Evolutionary conservation across 2,888 invertebrate genomes (phyloP).

Genomic region (Alitta virens): DNA sequence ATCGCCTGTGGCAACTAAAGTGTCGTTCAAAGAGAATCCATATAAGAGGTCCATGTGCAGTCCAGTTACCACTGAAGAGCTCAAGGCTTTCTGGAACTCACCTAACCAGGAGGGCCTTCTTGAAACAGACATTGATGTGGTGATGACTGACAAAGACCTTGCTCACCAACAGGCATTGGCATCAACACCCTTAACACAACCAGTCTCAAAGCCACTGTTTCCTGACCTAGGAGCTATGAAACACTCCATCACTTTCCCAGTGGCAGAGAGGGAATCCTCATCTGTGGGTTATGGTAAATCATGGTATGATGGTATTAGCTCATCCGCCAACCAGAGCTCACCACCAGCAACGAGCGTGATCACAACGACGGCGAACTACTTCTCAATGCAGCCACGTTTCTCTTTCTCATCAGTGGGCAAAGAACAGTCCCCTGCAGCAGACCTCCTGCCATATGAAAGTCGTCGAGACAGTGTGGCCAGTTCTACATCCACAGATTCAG

Average conservation of each 20-base stretch:
- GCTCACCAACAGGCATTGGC: neutral
- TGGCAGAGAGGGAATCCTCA: neutral
- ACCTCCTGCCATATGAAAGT: neutral
- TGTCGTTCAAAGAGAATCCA: constrained; percentile 27
- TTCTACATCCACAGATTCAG: constrained; percentile 7
- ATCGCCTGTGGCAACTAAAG: constrained; percentile 25
- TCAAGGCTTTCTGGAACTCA: constrained; percentile 15
- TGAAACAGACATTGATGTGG: neutral
- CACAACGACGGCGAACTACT: neutral
- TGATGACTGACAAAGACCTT: neutral
- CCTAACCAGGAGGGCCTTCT: neutral
- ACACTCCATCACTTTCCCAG: constrained; percentile 13
- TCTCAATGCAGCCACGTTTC: neutral
- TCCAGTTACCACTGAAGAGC: constrained; percentile 24
- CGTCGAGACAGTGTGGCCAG: constrained; percentile 11
- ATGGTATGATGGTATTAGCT: constrained; percentile 9
- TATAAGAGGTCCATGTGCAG: constrained; percentile 27
- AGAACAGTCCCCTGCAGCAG: neutral
- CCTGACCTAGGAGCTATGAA: constrained; percentile 9
- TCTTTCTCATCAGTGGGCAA: constrained; percentile 2
- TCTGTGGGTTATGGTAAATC: neutral
- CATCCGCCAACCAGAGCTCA: neutral
- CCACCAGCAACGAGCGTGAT: constrained; percentile 1
- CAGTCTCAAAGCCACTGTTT: constrained; percentile 6
- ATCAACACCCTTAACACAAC: neutral